These are phyloP conservation scores for Prenolepis imparis DNA, from an alignment of 2,888 invertebrate genomes.

Conservation along the genomic window DNA sequence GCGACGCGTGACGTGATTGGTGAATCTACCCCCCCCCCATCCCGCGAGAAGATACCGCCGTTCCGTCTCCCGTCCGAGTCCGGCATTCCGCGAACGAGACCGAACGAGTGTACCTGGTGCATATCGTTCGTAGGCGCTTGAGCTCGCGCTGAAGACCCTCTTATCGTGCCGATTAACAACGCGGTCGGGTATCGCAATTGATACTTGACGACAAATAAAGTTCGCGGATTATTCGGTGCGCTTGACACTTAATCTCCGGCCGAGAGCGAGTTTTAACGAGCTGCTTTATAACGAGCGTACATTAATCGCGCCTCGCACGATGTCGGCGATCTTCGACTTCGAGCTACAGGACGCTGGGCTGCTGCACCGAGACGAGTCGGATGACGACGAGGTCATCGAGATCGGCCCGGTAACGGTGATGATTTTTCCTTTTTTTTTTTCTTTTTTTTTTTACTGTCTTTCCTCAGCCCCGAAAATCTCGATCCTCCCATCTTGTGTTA, in stretches of 20 bases:
- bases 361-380: conserved; percentile 91
- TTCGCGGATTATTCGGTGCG: not conserved
- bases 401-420: conserved; percentile 92
- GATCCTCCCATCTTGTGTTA: not conserved
- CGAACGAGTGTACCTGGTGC: not conserved
- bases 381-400: conserved; percentile 96
- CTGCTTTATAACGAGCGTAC: not conserved
- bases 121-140: not conserved
- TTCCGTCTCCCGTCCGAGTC: not conserved
- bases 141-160: no score
- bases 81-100: not conserved
- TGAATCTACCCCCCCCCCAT: not conserved
- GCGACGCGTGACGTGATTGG: conserved; percentile 21
- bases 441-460: no score
- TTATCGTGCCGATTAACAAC: no score
- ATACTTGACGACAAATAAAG: not conserved
- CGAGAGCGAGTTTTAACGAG: no score
- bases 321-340: conserved; percentile 97
- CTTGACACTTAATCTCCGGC: not conserved
- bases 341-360: conserved; percentile 92
- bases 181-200: not conserved
- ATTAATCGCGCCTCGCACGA: conserved; percentile 77
- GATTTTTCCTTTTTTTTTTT: no score
- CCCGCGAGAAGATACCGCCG: not conserved
- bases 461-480: conserved; percentile 44